Evolutionary conservation across 2,113 vertebrate genomes (phyloP).

Genomic region (Gymnobelideus leadbeateri): DNA sequence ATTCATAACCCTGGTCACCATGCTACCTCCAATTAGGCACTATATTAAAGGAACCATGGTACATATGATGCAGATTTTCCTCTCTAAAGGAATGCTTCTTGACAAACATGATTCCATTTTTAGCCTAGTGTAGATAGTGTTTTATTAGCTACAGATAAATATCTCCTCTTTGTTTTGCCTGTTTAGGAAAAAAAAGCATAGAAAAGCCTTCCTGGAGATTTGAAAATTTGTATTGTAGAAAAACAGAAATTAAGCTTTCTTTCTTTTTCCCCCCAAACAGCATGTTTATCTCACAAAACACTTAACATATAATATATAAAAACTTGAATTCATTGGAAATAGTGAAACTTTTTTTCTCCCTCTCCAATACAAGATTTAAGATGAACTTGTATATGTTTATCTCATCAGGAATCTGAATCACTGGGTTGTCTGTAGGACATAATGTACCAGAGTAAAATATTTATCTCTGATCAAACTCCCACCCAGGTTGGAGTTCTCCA

Average conservation of each 20-base stretch:
- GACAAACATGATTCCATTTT: not conserved
- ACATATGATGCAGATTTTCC: not conserved
- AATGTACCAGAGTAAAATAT: not conserved
- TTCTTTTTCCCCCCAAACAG: not conserved
- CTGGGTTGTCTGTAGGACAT: not conserved
- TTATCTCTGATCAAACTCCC: constrained; percentile 1
- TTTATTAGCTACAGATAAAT: constrained; percentile 2
- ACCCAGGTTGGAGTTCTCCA: not conserved
- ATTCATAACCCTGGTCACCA: not conserved
- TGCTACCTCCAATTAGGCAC: not conserved
- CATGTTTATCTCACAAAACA: not conserved
- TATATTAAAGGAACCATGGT: not conserved
- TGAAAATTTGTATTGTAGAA: not conserved
- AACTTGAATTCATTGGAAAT: not conserved
- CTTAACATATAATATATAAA: not conserved
- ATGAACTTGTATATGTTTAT: not conserved
- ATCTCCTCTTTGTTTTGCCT: constrained; percentile 6
- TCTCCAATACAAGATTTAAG: not conserved
- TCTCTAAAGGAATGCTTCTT: not conserved
- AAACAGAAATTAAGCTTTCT: not conserved
- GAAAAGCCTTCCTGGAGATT: not conserved
- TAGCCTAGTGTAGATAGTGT: not conserved
- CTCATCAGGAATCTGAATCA: not conserved
- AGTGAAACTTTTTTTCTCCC: not conserved
- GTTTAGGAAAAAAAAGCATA: not conserved